Evolutionary conservation across 1,140 invertebrate genomes (phyloP).

Genomic region (Contarinia nasturtii): DNA sequence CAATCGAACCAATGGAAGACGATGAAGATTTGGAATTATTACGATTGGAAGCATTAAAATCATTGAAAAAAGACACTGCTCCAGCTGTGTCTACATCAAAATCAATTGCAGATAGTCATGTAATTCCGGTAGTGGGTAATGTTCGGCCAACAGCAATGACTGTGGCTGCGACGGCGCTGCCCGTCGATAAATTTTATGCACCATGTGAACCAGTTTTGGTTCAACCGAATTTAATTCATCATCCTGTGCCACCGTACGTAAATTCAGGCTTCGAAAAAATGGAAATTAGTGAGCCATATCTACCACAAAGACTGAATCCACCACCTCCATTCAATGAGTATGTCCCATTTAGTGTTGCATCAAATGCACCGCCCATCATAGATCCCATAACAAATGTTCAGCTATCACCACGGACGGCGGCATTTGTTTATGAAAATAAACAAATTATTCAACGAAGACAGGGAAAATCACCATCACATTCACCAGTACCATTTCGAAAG

Average conservation of each 20-base stretch:
- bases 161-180: not conserved
- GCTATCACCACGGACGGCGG: conserved; percentile 1
- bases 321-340: not conserved
- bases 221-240: not conserved
- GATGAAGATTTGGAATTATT: conserved; percentile 5
- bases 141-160: not conserved
- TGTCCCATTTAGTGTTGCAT: not conserved
- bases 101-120: not conserved
- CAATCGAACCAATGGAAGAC: conserved; percentile 5
- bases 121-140: not conserved
- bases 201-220: not conserved
- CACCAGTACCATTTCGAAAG: not conserved
- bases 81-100: not conserved
- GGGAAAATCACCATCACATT: conserved; percentile 1
- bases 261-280: not conserved
- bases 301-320: not conserved
- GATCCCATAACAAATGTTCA: not conserved
- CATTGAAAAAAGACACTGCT: not conserved
- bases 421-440: conserved; percentile 1
- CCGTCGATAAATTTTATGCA: not conserved
- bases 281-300: conserved; percentile 1
- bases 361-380: not conserved
- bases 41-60: conserved; percentile 3
- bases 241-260: too few relatives aligned
- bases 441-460: conserved; percentile 1